These are phyloP conservation scores for Ellobium chinense DNA, from an alignment of 2,888 invertebrate genomes.

Conservation along the genomic window DNA sequence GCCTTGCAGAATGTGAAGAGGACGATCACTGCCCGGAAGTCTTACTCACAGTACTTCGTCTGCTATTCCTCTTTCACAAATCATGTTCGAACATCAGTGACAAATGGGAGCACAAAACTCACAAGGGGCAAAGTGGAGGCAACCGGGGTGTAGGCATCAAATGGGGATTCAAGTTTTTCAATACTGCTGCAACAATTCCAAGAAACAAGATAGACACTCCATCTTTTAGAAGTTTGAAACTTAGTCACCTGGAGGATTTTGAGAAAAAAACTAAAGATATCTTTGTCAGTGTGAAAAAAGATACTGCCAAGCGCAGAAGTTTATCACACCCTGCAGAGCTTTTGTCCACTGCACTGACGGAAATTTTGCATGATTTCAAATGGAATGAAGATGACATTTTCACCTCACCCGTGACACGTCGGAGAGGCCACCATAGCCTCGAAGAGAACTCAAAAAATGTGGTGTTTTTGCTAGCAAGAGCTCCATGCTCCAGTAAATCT, in stretches of 20 bases:
- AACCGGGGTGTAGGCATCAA: constrained; percentile 57
- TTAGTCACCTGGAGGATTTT: constrained; percentile 68
- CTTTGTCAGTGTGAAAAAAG: constrained; percentile 45
- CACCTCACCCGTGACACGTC: constrained; percentile 63
- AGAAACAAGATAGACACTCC: neutral
- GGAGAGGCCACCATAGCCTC: constrained; percentile 17
- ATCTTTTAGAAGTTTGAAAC: constrained; percentile 59
- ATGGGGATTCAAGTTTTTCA: constrained; percentile 71
- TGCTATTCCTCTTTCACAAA: constrained; percentile 56
- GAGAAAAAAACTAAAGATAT: constrained; percentile 60
- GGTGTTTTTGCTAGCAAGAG: constrained; percentile 62
- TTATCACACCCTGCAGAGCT: constrained; percentile 52
- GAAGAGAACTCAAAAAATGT: constrained; percentile 50
- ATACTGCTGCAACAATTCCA: constrained; percentile 47
- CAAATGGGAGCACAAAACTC: too few species aligned
- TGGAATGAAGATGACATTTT: constrained; percentile 64
- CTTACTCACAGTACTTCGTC: constrained; percentile 59
- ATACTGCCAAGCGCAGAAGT: neutral
- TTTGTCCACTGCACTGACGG: constrained; percentile 62
- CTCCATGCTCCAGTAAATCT: constrained; percentile 57
- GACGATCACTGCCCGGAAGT: constrained; percentile 49
- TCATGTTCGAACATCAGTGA: constrained; percentile 38
- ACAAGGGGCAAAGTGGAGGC: too few species aligned
- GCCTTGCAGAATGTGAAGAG: constrained; percentile 18
- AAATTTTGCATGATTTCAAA: constrained; percentile 66